These are phyloP conservation scores for Phyllotis vaccarum DNA, from an alignment of 2,797 vertebrate species.

Conservation along the genomic window DNA sequence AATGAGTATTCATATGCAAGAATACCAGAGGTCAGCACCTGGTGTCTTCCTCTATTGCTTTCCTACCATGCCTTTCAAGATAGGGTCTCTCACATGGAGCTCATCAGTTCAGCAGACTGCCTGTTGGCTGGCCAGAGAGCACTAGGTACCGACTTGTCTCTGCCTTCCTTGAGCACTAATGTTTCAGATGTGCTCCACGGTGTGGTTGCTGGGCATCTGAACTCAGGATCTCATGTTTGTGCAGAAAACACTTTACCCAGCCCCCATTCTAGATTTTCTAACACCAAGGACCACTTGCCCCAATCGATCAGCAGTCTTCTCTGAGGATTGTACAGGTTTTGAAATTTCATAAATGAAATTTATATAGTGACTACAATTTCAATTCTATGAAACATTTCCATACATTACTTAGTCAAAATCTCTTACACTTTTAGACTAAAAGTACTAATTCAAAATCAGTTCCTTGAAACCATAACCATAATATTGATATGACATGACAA, in stretches of 20 bases:
- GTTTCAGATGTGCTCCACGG: too few species aligned
- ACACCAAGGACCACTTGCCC: constrained; percentile 20
- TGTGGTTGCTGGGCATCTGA: neutral
- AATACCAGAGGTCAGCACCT: neutral
- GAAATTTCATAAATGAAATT: constrained; percentile 36
- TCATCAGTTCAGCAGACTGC: neutral
- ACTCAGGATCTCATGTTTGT: neutral
- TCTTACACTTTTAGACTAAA: neutral
- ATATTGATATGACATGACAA: neutral
- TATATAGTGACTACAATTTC: neutral
- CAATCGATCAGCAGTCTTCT: constrained; percentile 6
- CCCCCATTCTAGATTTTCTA: neutral
- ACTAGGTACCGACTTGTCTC: neutral
- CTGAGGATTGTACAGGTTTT: neutral
- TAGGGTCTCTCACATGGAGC: neutral
- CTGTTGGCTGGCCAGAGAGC: neutral
- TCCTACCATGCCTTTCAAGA: neutral
- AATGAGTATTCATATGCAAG: neutral
- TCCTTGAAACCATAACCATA: constrained; percentile 11
- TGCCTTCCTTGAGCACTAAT: too few species aligned
- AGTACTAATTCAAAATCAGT: constrained; percentile 18
- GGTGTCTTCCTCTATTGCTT: neutral
- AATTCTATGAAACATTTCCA: constrained; percentile 47
- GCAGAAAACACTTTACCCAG: neutral
- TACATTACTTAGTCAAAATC: neutral